Percentiles rank a stretch among this genome's conserved stretches.
These are phyloP conservation scores for Cetonia aurata DNA, from an alignment of 2,888 invertebrate genomes.

Conservation along the genomic window DNA sequence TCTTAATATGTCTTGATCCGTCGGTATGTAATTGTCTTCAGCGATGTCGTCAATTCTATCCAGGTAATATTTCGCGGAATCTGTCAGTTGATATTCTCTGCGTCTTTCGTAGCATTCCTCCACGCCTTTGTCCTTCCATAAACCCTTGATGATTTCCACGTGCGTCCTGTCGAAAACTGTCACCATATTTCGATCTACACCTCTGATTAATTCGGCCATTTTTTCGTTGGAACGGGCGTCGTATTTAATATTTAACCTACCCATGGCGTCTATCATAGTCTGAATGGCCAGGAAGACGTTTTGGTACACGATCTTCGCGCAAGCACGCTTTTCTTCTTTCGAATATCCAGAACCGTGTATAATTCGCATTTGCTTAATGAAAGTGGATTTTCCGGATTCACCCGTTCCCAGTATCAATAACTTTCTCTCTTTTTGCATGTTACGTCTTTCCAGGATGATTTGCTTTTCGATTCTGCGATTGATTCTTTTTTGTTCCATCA, in stretches of 20 bases:
- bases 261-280: slow-evolving; percentile 99
- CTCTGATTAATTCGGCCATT: slow-evolving; percentile 94
- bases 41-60: slow-evolving; percentile 99
- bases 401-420: slow-evolving; percentile 79
- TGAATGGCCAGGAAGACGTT: slow-evolving; percentile 99
- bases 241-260: slow-evolving; percentile 96
- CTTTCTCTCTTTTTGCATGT: background rate
- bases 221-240: slow-evolving; percentile 90
- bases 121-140: slow-evolving; percentile 97
- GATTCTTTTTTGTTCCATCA: background rate
- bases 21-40: slow-evolving; percentile 95
- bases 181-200: slow-evolving; percentile 99
- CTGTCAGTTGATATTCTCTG: slow-evolving; percentile 99
- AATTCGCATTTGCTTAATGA: slow-evolving; percentile 99
- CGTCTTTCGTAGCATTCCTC: slow-evolving; percentile 99
- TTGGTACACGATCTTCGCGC: slow-evolving; percentile 99
- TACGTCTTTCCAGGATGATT: slow-evolving; percentile 6
- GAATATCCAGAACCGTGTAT: slow-evolving; percentile 99
- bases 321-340: slow-evolving; percentile 98
- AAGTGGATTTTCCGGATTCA: slow-evolving; percentile 99
- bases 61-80: slow-evolving; percentile 99
- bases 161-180: slow-evolving; percentile 98
- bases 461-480: slow-evolving; percentile 26
- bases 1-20: slow-evolving; percentile 99
- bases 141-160: slow-evolving; percentile 95